A percentile compares a stretch with the other conserved stretches of the same genome.
phyloP scores from a whole-genome alignment of 1,140 invertebrate species.

The Drosophila pruinosa region DNA sequence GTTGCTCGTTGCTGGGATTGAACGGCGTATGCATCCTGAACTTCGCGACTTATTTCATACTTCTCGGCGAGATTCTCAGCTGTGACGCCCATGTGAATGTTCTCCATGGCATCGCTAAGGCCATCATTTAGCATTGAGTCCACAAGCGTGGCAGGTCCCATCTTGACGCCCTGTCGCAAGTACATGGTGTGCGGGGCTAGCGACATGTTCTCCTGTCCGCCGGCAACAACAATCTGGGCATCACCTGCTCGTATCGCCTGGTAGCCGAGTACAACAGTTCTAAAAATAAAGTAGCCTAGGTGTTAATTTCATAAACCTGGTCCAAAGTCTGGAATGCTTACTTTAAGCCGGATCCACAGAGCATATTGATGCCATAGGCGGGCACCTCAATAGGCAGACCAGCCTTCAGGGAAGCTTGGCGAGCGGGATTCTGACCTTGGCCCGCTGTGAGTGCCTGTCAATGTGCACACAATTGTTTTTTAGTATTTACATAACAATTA shows the following conservation, averaged over 20 bases:
- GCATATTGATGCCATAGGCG: conserved; percentile 91
- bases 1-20: conserved; percentile 89
- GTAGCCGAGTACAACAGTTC: conserved; percentile 88
- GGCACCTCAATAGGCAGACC: conserved; percentile 90
- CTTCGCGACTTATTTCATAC: conserved; percentile 87
- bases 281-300: conserved; percentile 64
- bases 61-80: conserved; percentile 92
- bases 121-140: conserved; percentile 92
- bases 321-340: conserved; percentile 75
- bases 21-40: conserved; percentile 90
- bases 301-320: no score
- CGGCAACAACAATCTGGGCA: conserved; percentile 89
- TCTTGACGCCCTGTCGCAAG: conserved; percentile 87
- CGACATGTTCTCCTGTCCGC: conserved; percentile 95
- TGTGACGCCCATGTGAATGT: conserved; percentile 93
- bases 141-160: conserved; percentile 87
- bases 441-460: conserved; percentile 87
- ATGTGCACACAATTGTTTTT: neutral
- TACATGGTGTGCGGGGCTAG: conserved; percentile 89
- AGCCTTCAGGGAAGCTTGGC: conserved; percentile 91
- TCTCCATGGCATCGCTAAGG: conserved; percentile 90
- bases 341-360: conserved; percentile 94
- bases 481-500: conserved; percentile 20
- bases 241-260: conserved; percentile 89
- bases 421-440: conserved; percentile 93